Base-by-base conservation (phyloP, 2,888 invertebrate genomes). In the Caenorhabditis imperialis region DNA sequence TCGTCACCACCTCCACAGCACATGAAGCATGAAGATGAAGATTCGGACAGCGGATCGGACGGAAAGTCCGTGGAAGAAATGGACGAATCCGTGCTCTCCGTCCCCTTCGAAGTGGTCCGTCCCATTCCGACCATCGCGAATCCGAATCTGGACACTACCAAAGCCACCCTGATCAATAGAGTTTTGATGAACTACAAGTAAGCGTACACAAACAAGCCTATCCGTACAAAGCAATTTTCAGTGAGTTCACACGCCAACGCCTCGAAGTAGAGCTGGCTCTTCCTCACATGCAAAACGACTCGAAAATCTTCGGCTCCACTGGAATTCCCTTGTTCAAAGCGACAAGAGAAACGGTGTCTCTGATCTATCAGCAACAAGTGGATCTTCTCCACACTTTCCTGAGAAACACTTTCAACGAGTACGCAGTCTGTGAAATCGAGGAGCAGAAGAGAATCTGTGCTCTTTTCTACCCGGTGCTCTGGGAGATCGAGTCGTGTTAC, bases 401-500 rank as follows among this genome's bases (percentile, higher is more conserved):
- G 14, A n/a, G 20, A 18, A 57, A 40, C 45, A 67, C 61, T 1
- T 74, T 74, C 42, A 38, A 45, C 14, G 55, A 48, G 22, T 67
- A 61, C 30, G 48, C 54, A 16, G 6, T 27, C 16, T 60, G 67
- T 37, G 45, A 44, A 53, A 33, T 40, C 1, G 38, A 50, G 16
- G 62, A 55, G 48, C 58, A 72, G n/a, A 61, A 61, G 20, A 12
- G 67, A 37, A 67, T 67, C 5, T 67, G 67, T 48, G 55, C 42
- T 25, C 38, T 62, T 2, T 69, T 62, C 23, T 67, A 65, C 37
- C 73, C 73, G 6, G 55, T 73, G 20, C 51, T 73, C 14, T 73
- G 65, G 73, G 73, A 73, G 40, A 42, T 73, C 18, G 73, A 73
- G 16, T 58, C 73, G 3, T 60, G 50, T n/a, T 73, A 73, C 30